A percentile compares a stretch with the other conserved stretches of the same genome.
These are phyloP conservation scores for Dallia pectoralis DNA, from an alignment of 2,797 vertebrate species.

Conservation along the genomic window DNA sequence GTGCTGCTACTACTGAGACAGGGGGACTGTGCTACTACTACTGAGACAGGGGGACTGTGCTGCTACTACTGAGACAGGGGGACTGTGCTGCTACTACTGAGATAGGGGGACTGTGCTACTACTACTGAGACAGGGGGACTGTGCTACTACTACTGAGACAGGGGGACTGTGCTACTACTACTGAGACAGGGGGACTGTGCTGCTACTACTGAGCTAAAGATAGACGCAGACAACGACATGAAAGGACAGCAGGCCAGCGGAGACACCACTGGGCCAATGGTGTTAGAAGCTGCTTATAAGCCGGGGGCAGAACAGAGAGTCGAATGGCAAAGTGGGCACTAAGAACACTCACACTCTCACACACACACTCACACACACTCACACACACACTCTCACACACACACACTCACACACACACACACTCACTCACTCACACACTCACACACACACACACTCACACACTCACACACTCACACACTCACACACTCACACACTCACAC, in stretches of 20 bases:
- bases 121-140: slow-evolving; percentile 41
- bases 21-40: no score
- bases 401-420: neutral
- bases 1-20: no score
- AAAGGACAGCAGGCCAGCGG: slow-evolving; percentile 25
- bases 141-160: no score
- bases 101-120: no score
- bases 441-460: neutral
- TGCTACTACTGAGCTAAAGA: slow-evolving; percentile 50
- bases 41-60: slow-evolving; percentile 41
- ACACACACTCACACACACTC: neutral
- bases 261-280: slow-evolving; percentile 3
- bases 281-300: slow-evolving; percentile 12
- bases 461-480: neutral
- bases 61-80: slow-evolving; percentile 43
- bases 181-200: slow-evolving; percentile 41
- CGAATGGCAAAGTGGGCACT: neutral
- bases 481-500: neutral
- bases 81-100: no score
- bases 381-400: neutral
- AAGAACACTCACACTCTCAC: neutral
- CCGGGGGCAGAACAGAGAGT: neutral
- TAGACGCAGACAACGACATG: slow-evolving; percentile 41
- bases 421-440: neutral
- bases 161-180: no score